Base-by-base conservation (phyloP, 2,888 invertebrate species). In the Apodemia duryi region DNA sequence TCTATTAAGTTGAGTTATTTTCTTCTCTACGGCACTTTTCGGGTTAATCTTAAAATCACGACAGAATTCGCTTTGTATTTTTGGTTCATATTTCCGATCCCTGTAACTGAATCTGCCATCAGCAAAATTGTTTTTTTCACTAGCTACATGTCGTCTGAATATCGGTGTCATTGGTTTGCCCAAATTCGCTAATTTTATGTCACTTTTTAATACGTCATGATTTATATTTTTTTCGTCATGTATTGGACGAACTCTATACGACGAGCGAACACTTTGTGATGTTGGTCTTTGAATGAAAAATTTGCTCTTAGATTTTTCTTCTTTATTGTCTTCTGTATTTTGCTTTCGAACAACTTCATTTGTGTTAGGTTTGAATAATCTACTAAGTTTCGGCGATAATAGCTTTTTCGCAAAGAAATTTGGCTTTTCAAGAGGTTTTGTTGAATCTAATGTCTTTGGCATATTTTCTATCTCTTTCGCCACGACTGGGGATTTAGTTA, bases 141-240 rank as follows among this genome's bases (percentile, higher is more conserved):
- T 68, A 0, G 79, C 78, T 0, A 80, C 60, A 67, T 85, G 85
- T 6, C 92, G 70, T 5, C 90, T 75, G 73, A 92, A 89, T 69
- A 87, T 85, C 0, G 92, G 92, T 6, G 92, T 92, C 89, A 91
- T 88, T 0, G 91, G 92, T 65, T 90, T 91, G 0, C 91, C 91
- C 75, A 88, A 67, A 61, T 81, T 84, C 0, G 91, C 90, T 4
- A 91, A 69, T 62, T 91, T 91, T 0, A 90, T 63, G 66, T 91
- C 91, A 11, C 82, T 86, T 62, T 89, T 84, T 0, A 91, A 66
- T 0, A 91, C 81, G 52, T 84, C 82, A 4, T 71, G 76, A 21
- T 76, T 74, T 0, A 69, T 65, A 1, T 64, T 72, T 13, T 67
- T 76, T 13, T 62, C 71, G 61, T 70, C 76, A 1, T 71, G 75